These are phyloP conservation scores for Tolmerus cingulatus DNA, from an alignment of 2,888 invertebrate species.

Conservation along the genomic window DNA sequence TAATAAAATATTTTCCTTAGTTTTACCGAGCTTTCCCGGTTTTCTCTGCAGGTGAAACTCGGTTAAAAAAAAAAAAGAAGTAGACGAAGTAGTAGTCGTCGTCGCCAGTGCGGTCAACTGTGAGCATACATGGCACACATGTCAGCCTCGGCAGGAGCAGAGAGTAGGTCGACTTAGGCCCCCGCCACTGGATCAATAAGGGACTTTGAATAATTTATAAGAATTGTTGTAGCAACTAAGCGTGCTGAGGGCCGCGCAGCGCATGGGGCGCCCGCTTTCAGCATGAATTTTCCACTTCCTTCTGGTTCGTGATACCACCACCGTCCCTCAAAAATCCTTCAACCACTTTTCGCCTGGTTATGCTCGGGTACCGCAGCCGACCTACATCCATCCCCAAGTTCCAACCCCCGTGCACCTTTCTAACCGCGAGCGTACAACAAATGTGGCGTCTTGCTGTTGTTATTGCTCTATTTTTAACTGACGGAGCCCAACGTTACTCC, in stretches of 20 bases:
- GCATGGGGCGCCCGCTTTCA: neutral
- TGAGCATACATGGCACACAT: constrained; percentile 35
- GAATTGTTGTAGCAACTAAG: constrained; percentile 46
- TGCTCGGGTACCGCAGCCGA: neutral
- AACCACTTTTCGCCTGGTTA: constrained; percentile 34
- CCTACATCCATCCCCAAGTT: neutral
- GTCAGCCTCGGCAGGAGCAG: neutral
- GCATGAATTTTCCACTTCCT: constrained; percentile 29
- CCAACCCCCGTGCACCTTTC: neutral
- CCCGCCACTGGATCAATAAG: constrained; percentile 47
- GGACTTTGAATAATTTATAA: constrained; percentile 48
- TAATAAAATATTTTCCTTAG: constrained; percentile 9
- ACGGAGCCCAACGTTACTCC: neutral
- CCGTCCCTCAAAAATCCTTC: constrained; percentile 29
- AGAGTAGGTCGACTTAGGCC: constrained; percentile 24
- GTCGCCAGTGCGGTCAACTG: constrained; percentile 42
- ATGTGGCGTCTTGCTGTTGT: constrained; percentile 4
- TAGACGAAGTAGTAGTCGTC: neutral
- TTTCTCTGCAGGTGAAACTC: neutral
- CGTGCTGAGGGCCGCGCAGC: constrained; percentile 14
- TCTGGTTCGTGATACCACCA: neutral
- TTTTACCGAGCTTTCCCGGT: neutral
- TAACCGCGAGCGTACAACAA: neutral
- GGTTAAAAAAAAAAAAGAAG: neutral
- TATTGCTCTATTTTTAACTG: constrained; percentile 22